Conservation (phyloP, 2,113 vertebrate species). For the Pycnonotus jocosus region DNA sequence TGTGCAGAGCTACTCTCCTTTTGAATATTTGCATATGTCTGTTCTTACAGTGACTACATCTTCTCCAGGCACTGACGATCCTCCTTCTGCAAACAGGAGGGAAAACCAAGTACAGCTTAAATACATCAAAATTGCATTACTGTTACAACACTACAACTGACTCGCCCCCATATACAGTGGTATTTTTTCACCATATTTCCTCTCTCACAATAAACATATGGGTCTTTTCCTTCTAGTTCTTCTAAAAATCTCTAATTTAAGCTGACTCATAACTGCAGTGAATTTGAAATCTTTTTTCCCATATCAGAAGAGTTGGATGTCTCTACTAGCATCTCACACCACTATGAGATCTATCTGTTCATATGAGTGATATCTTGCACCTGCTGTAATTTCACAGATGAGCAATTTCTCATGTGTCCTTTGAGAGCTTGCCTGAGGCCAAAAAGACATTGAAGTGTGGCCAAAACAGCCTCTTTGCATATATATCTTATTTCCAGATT, state of each 20-base stretch:
- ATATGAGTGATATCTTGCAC: background rate
- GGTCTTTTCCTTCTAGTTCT: background rate
- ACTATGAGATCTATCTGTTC: background rate
- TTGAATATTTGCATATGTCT: background rate
- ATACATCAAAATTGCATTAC: background rate
- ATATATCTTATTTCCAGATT: conserved; percentile 9
- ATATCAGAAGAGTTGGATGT: background rate
- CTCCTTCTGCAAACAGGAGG: background rate
- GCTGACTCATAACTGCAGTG: background rate
- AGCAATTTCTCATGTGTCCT: background rate
- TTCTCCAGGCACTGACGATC: background rate
- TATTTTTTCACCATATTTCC: background rate
- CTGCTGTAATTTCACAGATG: conserved; percentile 29
- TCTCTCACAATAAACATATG: background rate
- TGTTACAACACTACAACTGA: background rate
- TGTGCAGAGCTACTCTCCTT: background rate
- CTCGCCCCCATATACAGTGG: background rate
- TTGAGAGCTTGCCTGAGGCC: conserved; percentile 3
- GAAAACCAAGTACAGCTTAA: background rate
- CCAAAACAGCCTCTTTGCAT: background rate
- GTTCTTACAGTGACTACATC: background rate
- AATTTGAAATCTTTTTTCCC: background rate
- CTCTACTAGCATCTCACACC: background rate
- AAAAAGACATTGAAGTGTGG: background rate
- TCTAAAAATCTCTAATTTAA: background rate